A percentile compares a stretch with the other conserved stretches of the same genome.
Evolutionary conservation across 2,113 vertebrate genomes (phyloP).

Genomic region (Ramphastos sulfuratus): DNA sequence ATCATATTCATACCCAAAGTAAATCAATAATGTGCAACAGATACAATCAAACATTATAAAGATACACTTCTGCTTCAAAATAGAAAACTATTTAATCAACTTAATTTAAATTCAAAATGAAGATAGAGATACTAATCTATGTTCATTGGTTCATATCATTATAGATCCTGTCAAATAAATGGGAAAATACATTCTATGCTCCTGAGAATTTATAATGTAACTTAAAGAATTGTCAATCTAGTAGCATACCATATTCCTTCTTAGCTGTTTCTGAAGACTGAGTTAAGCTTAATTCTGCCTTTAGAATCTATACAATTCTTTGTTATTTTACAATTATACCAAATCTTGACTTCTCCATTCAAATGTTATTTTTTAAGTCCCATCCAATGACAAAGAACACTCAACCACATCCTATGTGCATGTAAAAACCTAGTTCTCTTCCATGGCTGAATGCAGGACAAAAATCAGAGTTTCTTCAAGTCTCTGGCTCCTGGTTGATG

Average conservation of each 20-base stretch:
- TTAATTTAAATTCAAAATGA: slow-evolving; percentile 13
- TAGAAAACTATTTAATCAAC: background rate
- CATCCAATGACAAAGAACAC: no score
- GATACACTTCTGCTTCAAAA: background rate
- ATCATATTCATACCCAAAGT: background rate
- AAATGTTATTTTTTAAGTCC: background rate
- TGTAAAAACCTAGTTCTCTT: no score
- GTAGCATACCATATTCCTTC: background rate
- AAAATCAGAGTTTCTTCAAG: no score
- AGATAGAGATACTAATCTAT: background rate
- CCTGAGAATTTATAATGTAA: background rate
- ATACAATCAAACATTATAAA: background rate
- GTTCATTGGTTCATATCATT: background rate
- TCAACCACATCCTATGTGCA: no score
- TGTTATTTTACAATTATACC: background rate
- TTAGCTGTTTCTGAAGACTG: background rate
- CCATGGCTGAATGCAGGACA: no score
- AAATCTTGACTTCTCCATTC: background rate
- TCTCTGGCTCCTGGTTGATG: no score
- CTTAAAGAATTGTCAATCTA: background rate
- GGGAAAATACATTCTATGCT: background rate
- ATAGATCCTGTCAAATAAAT: background rate
- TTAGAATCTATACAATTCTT: background rate
- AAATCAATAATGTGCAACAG: background rate
- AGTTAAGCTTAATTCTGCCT: background rate